Base-by-base conservation (phyloP, 2,888 invertebrate species). In the Lathronympha strigana region DNA sequence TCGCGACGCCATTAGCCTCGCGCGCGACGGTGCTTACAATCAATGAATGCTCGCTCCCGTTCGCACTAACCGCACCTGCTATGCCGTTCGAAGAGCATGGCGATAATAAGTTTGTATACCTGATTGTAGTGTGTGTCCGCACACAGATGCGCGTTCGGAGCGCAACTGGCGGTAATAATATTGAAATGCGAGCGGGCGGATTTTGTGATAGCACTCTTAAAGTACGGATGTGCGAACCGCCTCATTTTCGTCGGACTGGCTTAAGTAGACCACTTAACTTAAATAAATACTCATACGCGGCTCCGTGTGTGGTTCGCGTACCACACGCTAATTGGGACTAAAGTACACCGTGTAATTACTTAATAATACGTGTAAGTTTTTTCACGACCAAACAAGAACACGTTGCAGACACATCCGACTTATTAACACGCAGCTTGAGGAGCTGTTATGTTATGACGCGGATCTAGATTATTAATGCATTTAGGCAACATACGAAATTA, bases 361-460 rank as follows among this genome's bases (percentile, higher is more conserved):
- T 66, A 66, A 66, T 60, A 60, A 66, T 54, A 53, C 66, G 60
- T 66, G 53, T 61, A 51, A 53, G 15, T 66, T 60, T 54, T 54
- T 47, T 40, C 43, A 58, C 53, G 53, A 47, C 60, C 45, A 45
- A 54, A 61, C 19, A 17, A 54, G 47, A 45, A 49, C 36, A 36
- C 45, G 53, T 23, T 54, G 47, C 23, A 36, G 40, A 49, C 47
- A 54, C 40, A 49, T 61, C 60, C 61, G 51, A 45, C 17, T 6
- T 40, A 19, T 38, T 47, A 66, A 13, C 66, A 54, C 60, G 53
- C 45, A 54, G 38, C 45, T 55, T 54, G 25, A 53, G 17, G n/a
- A 40, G 11, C 36, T 54, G 54, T n/a, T 54, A 15, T 50, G n/a
- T n/a, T n/a, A n/a, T 38, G 40, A 40, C 40, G 28, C 25, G n/a